phyloP scores from a whole-genome alignment of 1,140 invertebrate genomes.

The Brachionus koreanus region DNA sequence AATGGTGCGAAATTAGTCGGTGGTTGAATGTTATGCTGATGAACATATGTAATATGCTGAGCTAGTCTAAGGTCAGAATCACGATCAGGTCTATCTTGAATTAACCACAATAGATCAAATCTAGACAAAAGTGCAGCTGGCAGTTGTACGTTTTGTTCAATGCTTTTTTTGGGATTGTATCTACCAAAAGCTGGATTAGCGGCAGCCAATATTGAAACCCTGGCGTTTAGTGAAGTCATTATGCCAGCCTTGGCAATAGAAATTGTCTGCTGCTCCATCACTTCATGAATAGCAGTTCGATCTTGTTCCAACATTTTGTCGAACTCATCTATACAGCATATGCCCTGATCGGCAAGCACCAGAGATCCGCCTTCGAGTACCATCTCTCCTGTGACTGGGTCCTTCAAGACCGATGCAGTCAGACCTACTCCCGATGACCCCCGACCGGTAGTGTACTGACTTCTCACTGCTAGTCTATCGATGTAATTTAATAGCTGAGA shows the following conservation, averaged over 20 bases:
- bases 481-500: conserved; percentile 93
- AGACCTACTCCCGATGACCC: conserved; percentile 96
- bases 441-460: conserved; percentile 91
- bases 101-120: conserved; percentile 95
- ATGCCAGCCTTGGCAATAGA: conserved; percentile 99
- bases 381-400: conserved; percentile 94
- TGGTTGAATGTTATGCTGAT: conserved; percentile 83
- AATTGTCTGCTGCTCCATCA: conserved; percentile 99
- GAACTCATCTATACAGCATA: conserved; percentile 99
- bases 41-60: conserved; percentile 95
- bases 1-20: conserved; percentile 64
- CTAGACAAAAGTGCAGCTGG: conserved; percentile 92
- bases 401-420: conserved; percentile 95
- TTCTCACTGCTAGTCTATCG: conserved; percentile 81
- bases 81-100: conserved; percentile 86
- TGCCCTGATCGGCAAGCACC: conserved; percentile 91
- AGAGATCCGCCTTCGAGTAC: conserved; percentile 94
- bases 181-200: conserved; percentile 97
- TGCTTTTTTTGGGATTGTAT: conserved; percentile 87
- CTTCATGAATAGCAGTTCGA: conserved; percentile 93
- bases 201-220: conserved; percentile 93
- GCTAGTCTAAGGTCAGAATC: conserved; percentile 85
- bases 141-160: conserved; percentile 95
- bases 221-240: conserved; percentile 91
- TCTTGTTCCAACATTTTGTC: conserved; percentile 95